Evolutionary conservation across 2,888 invertebrate species (phyloP).

Genomic region (Phortica magna): DNA sequence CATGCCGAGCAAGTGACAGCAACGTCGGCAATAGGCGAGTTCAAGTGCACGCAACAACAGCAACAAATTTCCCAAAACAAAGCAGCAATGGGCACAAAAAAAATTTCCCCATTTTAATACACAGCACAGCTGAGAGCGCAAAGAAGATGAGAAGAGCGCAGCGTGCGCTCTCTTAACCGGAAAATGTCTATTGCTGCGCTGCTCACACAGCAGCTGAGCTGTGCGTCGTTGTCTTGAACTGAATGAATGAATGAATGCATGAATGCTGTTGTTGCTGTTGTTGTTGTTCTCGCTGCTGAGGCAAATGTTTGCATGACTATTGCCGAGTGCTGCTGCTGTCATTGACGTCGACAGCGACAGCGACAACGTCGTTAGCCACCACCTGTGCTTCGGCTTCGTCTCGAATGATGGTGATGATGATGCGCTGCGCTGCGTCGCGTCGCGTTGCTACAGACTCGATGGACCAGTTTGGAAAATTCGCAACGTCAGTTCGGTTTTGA

Average conservation of each 20-base stretch:
- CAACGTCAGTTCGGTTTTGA: constrained; percentile 72
- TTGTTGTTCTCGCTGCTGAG: constrained; percentile 23
- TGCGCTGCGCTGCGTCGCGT: constrained; percentile 7
- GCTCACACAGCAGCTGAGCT: neutral
- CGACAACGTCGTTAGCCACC: neutral
- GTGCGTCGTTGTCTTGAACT: neutral
- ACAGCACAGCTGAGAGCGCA: constrained; percentile 39
- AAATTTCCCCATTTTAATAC: constrained; percentile 61
- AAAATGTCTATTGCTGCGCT: constrained; percentile 19
- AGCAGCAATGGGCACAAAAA: constrained; percentile 26
- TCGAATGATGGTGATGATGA: neutral
- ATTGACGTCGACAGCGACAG: constrained; percentile 38
- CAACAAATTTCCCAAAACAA: constrained; percentile 66
- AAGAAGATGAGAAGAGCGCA: constrained; percentile 26
- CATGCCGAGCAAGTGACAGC: too few species aligned
- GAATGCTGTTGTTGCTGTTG: neutral
- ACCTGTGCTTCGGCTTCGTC: constrained; percentile 20
- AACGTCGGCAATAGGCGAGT: constrained; percentile 1
- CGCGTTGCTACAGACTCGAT: constrained; percentile 45
- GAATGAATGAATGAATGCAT: too few species aligned
- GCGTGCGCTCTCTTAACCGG: constrained; percentile 31
- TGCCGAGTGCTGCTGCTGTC: neutral
- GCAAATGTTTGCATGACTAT: neutral
- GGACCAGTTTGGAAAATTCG: constrained; percentile 72
- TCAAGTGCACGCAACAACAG: constrained; percentile 19